Conservation (phyloP, 2,797 vertebrate genomes). For the Poeciliopsis turneri region DNA sequence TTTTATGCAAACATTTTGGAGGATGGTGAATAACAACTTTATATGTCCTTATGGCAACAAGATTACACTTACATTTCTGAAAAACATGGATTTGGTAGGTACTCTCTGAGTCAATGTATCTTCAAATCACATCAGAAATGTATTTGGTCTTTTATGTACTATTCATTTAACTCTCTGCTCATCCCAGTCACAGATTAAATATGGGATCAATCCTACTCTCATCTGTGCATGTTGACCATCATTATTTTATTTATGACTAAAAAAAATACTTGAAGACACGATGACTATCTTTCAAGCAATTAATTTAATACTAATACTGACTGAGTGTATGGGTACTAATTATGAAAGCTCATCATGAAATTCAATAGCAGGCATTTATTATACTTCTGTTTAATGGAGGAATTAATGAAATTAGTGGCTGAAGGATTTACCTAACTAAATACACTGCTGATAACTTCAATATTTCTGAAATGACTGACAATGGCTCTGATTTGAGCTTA, state of each 20-base stretch:
- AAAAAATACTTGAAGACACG: constrained; percentile 44
- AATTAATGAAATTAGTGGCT: constrained; percentile 59
- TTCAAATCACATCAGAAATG: constrained; percentile 56
- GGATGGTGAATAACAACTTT: not conserved
- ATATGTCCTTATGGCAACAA: constrained; percentile 9
- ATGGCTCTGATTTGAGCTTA: constrained; percentile 34
- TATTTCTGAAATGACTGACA: constrained; percentile 43
- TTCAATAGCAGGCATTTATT: constrained; percentile 26
- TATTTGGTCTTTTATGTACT: constrained; percentile 19
- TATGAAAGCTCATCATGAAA: constrained; percentile 17
- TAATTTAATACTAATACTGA: constrained; percentile 30
- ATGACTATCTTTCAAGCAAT: constrained; percentile 36
- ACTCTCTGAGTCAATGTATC: constrained; percentile 54
- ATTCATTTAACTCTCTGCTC: constrained; percentile 38
- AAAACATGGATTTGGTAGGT: constrained; percentile 27
- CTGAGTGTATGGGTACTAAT: constrained; percentile 23
- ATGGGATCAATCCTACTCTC: constrained; percentile 60
- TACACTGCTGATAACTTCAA: constrained; percentile 32
- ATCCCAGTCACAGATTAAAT: constrained; percentile 69
- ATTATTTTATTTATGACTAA: constrained; percentile 50
- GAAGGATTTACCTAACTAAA: constrained; percentile 47
- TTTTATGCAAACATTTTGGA: not conserved
- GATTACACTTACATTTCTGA: constrained; percentile 25
- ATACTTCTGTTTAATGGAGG: constrained; percentile 47
- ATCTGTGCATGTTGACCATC: constrained; percentile 52